Evolutionary conservation across 2,113 vertebrate genomes (phyloP).

Genomic region (Scatophagus argus): DNA sequence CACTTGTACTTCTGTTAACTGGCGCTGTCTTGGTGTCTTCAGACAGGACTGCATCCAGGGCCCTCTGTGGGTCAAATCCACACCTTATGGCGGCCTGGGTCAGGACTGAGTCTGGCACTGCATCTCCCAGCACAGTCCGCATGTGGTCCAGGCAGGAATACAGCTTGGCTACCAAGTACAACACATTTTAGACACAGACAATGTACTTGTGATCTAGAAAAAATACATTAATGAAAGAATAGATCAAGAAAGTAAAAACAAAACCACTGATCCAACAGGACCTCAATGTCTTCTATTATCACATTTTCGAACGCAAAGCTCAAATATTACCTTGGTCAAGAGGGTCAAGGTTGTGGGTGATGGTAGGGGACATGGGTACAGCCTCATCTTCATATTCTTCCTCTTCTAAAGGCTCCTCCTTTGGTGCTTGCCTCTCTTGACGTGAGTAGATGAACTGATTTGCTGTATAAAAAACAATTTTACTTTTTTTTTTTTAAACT

Average conservation of each 20-base stretch:
- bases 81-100: slow-evolving; percentile 88
- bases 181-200: slow-evolving; percentile 10
- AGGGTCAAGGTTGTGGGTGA: slow-evolving; percentile 84
- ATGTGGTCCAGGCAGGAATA: slow-evolving; percentile 96
- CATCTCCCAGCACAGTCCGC: slow-evolving; percentile 92
- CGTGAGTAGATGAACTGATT: slow-evolving; percentile 98
- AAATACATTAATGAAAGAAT: background rate
- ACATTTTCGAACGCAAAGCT: background rate
- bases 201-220: slow-evolving; percentile 1
- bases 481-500: background rate
- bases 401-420: slow-evolving; percentile 89
- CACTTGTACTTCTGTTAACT: slow-evolving; percentile 51
- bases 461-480: slow-evolving; percentile 81
- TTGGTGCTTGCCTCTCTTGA: slow-evolving; percentile 86
- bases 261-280: background rate
- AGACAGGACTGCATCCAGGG: slow-evolving; percentile 90
- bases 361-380: slow-evolving; percentile 75
- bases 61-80: slow-evolving; percentile 91
- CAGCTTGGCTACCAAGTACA: slow-evolving; percentile 84
- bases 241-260: background rate
- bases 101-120: slow-evolving; percentile 88
- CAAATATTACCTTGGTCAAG: slow-evolving; percentile 89
- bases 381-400: slow-evolving; percentile 85
- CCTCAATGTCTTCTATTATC: background rate
- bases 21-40: slow-evolving; percentile 82